Evolutionary conservation across 2,888 invertebrate genomes (phyloP).

Genomic region (Clostera curtula): DNA sequence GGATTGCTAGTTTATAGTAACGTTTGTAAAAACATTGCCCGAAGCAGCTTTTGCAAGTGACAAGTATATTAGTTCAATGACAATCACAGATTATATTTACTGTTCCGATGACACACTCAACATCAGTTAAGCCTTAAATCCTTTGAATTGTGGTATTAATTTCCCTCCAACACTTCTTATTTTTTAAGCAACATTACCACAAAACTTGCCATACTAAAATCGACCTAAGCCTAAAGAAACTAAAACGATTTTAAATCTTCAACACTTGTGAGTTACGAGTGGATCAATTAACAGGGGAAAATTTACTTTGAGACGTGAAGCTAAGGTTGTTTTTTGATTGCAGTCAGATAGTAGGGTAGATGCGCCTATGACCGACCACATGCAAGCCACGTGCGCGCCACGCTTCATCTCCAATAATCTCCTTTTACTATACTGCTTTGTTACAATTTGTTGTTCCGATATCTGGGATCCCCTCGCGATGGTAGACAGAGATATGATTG

Average conservation of each 20-base stretch:
- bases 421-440: conserved; percentile 67
- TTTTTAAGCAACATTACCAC: conserved; percentile 47
- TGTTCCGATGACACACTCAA: conserved; percentile 63
- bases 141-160: conserved; percentile 72
- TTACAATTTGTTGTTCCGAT: conserved; percentile 66
- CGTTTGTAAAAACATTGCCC: conserved; percentile 16
- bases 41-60: conserved; percentile 48
- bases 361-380: conserved; percentile 49
- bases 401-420: conserved; percentile 69
- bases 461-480: conserved; percentile 52
- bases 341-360: conserved; percentile 38
- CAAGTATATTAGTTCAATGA: conserved; percentile 42
- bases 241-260: conserved; percentile 30
- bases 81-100: conserved; percentile 59
- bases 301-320: conserved; percentile 6
- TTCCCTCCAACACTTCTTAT: conserved; percentile 71
- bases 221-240: conserved; percentile 16
- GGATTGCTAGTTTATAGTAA: too few relatives aligned
- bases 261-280: conserved; percentile 19
- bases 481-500: conserved; percentile 57
- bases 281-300: background rate
- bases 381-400: conserved; percentile 62
- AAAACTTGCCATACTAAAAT: conserved; percentile 17
- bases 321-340: conserved; percentile 23
- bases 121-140: conserved; percentile 69